Percentiles rank a stretch among this genome's conserved stretches.
These are phyloP conservation scores for Toxostoma redivivum DNA, from an alignment of 2,113 vertebrate species.

Conservation along the genomic window DNA sequence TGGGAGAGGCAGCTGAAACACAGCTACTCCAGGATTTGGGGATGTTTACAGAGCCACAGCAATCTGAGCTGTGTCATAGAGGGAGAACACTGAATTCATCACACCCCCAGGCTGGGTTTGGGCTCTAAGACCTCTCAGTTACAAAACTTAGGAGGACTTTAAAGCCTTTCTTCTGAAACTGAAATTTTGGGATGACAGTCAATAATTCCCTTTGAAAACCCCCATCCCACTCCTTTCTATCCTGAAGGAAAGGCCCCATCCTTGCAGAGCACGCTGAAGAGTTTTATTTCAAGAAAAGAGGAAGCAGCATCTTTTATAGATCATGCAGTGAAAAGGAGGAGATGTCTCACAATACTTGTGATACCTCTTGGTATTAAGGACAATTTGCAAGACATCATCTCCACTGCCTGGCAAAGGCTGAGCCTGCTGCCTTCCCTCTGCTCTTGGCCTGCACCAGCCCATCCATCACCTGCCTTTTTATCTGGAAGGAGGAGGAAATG, in stretches of 20 bases:
- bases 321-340: not conserved
- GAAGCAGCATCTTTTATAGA: not conserved
- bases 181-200: not conserved
- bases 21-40: not conserved
- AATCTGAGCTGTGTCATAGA: not conserved
- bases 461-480: slow-evolving; percentile 39
- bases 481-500: not conserved
- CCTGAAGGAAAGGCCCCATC: not conserved
- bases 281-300: not conserved
- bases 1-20: not conserved
- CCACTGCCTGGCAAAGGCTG: not conserved
- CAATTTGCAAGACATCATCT: not conserved
- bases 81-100: not conserved
- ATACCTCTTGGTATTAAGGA: not conserved
- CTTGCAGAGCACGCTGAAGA: not conserved
- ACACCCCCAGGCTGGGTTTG: not conserved
- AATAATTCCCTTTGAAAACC: not conserved
- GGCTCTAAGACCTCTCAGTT: slow-evolving; percentile 4
- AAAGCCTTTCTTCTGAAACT: not conserved
- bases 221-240: not conserved
- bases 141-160: not conserved
- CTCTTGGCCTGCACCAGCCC: not conserved
- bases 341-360: not conserved
- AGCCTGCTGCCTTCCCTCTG: not conserved
- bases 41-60: slow-evolving; percentile 8